A percentile compares a stretch with the other conserved stretches of the same genome.
These are phyloP conservation scores for Drosophila cognata DNA, from an alignment of 2,888 invertebrate species.

Conservation along the genomic window DNA sequence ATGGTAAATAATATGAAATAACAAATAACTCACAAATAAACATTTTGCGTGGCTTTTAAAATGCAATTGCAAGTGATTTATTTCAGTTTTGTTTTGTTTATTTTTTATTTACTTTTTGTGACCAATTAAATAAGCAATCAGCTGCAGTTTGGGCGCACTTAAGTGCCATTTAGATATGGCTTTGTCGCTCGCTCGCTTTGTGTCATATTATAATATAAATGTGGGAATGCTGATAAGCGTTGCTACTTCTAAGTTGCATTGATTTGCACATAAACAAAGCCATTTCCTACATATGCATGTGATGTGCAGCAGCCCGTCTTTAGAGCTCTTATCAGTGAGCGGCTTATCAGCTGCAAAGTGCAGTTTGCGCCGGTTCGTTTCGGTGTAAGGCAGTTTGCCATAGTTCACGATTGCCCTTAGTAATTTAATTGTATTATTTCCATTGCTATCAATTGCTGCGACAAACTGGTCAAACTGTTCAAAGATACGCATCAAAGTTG, in stretches of 20 bases:
- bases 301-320: conserved; percentile 22
- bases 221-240: conserved; percentile 7
- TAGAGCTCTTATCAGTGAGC: conserved; percentile 11
- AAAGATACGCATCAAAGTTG: conserved; percentile 17
- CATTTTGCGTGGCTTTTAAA: conserved; percentile 38
- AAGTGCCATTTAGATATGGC: conserved; percentile 51
- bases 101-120: background rate
- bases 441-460: conserved; percentile 37
- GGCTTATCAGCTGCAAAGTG: conserved; percentile 33
- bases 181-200: background rate
- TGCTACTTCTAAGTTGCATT: conserved; percentile 14
- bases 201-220: conserved; percentile 6
- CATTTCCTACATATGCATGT: conserved; percentile 6
- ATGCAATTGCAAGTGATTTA: conserved; percentile 41
- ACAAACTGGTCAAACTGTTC: conserved; percentile 11
- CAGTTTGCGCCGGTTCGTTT: conserved; percentile 43
- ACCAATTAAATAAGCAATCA: conserved; percentile 51
- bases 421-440: conserved; percentile 37
- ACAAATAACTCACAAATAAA: conserved; percentile 20
- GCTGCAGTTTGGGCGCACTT: conserved; percentile 7
- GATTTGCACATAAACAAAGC: conserved; percentile 16
- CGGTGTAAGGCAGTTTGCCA: conserved; percentile 57
- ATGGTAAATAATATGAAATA: conserved; percentile 14
- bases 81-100: background rate
- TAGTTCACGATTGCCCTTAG: conserved; percentile 51